Evolutionary conservation across 2,888 invertebrate genomes (phyloP), one percentile per base, ranked within the genome.

Genomic region (Melanophora roralis): DNA sequence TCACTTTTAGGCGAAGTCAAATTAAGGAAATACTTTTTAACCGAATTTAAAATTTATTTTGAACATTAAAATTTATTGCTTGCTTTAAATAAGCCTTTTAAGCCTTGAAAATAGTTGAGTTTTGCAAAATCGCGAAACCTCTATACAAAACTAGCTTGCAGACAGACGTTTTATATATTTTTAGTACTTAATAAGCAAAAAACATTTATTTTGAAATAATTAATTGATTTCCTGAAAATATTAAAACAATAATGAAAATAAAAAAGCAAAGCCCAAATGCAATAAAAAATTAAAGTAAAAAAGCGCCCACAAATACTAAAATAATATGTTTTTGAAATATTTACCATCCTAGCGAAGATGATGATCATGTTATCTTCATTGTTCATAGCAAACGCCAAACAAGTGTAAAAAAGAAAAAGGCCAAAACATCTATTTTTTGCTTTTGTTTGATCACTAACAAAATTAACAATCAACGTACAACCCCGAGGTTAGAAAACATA

Each of bases 71-170:
- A 38, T 49, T 19, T 64, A 49, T n/a, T 49, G 5, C 45, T 45
- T 32, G 32, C 16, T 55, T 45, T 47, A 27, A 38, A 60, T 38
- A 71, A 36, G 32, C 40, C 1, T 12, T 36, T n/a, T 2, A 64
- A 72, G 27, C 72, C 72, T 72, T 62, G 72, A 51, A 69, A n/a
- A 59, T 59, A 36, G 55, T 16, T 40, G n/a, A n/a, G n/a, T n/a
- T 40, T 57, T 34, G n/a, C 45, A 14, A n/a, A n/a, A n/a, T n/a
- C n/a, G n/a, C n/a, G n/a, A n/a, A n/a, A n/a, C n/a, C n/a, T n/a
- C n/a, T n/a, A n/a, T n/a, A n/a, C n/a, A n/a, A n/a, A n/a, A n/a
- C n/a, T n/a, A n/a, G n/a, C n/a, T n/a, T n/a, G n/a, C n/a, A n/a
- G n/a, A n/a, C n/a, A n/a, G n/a, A n/a, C n/a, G n/a, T n/a, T n/a